A percentile compares a stretch with the other conserved stretches of the same genome.
Evolutionary conservation across 2,113 vertebrate genomes (phyloP).

Genomic region (Zapornia atra): DNA sequence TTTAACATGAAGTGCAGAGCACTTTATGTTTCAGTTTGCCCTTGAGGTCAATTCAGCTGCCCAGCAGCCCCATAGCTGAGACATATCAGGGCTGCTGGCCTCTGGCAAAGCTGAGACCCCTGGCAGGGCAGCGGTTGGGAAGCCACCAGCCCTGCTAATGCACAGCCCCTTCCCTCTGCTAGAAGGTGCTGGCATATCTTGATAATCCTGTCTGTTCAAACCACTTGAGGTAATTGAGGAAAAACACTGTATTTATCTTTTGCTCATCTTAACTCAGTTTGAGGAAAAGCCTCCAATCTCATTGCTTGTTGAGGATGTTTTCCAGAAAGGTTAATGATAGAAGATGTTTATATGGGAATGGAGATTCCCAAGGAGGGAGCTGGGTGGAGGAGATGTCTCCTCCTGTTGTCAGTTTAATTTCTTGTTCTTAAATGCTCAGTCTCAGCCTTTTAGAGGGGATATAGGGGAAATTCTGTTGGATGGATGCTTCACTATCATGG

Average conservation of each 20-base stretch:
- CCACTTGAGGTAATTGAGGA: background rate
- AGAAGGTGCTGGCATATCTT: background rate
- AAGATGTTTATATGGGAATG: background rate
- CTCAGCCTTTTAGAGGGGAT: background rate
- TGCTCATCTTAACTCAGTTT: background rate
- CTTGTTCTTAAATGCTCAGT: background rate
- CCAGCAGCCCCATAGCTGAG: rapidly evolving
- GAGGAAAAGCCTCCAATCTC: background rate
- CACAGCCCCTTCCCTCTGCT: background rate
- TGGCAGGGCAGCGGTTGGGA: background rate
- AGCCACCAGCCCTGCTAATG: background rate
- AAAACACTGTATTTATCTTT: conserved; percentile 24
- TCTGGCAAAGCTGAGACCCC: background rate
- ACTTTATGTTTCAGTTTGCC: background rate
- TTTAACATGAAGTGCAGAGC: background rate
- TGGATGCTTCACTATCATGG: background rate
- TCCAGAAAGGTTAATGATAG: background rate
- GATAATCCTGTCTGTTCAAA: background rate
- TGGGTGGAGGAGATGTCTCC: background rate
- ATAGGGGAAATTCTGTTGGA: background rate
- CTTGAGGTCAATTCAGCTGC: background rate
- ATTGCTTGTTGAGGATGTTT: background rate
- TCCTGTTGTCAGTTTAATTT: background rate
- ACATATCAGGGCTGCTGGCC: background rate
- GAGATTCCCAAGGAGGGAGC: background rate